phyloP scores from a whole-genome alignment of 53 echinoderm and acorn worm genomes.

The Echinometra lucunter region DNA sequence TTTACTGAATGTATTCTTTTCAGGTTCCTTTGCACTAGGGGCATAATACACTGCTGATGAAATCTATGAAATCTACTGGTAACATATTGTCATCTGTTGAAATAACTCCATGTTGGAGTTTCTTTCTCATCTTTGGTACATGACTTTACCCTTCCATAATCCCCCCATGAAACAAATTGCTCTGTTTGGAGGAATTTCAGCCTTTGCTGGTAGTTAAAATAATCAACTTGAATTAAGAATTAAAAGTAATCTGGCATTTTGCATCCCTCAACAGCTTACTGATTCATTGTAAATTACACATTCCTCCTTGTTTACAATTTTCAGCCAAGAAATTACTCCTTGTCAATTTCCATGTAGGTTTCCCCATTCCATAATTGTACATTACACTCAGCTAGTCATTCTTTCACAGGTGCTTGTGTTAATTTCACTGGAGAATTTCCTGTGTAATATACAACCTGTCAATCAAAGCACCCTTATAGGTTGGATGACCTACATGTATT shows the following conservation, averaged over 20 bases:
- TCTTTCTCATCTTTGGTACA: too few relatives aligned
- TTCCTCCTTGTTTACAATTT: background rate
- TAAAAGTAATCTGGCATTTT: background rate
- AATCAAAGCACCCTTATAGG: background rate
- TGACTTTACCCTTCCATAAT: too few relatives aligned
- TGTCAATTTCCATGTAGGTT: background rate
- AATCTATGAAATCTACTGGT: too few relatives aligned
- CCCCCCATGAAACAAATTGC: too few relatives aligned
- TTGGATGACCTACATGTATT: background rate
- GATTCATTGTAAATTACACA: background rate
- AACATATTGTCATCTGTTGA: too few relatives aligned
- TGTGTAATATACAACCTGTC: slow-evolving; percentile 32
- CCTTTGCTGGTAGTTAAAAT: too few relatives aligned
- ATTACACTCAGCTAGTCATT: background rate
- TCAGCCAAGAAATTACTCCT: background rate
- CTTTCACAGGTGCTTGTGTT: background rate
- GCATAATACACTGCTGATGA: too few relatives aligned
- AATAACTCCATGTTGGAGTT: too few relatives aligned
- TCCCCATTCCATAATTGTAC: background rate
- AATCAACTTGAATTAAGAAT: too few relatives aligned
- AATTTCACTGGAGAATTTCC: background rate
- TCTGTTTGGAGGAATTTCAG: too few relatives aligned
- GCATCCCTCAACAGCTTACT: background rate
- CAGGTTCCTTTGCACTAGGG: too few relatives aligned
- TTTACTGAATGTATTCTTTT: too few relatives aligned